Evolutionary conservation across 2,113 vertebrate genomes (phyloP), one percentile per base, ranked within the genome.

Genomic region (Siniperca chuatsi): DNA sequence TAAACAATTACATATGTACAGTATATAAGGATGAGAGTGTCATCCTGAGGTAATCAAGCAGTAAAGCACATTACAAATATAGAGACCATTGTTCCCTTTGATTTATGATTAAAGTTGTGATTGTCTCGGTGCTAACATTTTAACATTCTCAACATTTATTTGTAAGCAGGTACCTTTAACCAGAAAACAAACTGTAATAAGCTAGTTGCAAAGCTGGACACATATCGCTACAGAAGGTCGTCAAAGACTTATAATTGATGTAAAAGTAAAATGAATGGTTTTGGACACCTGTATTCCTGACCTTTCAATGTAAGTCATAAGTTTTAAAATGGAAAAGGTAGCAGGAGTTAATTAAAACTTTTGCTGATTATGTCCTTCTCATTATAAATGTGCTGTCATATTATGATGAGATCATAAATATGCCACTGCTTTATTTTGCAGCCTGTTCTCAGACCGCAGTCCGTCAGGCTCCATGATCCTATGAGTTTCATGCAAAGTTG

Each of bases 1-100:
- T 42, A 46, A 46, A 54, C 50, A 35, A 42, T 35, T 21, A 57
- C 12, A 76, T 33, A 61, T 29, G 4, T 42, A 44, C 7, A 44
- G 10, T 13, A 46, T 25, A 44, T 16, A 61, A 21, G 16, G 29
- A 50, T 46, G 20, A 37, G 4, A 29, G 23, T 29, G 16, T 58
- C 54, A 52, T 79, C 70, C 54, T 88, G 82, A 92, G 77, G 73
- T 85, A 61, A 81, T 79, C 3, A 76, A 67, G 9, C 77, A 58
- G n/a, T 44, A n/a, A 79, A 72, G 42, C 37, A 52, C 54, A n/a
- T 54, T 44, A 65, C 21, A 69, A 44, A 71, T 35, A 78, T 35
- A 73, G 2, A 73, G 33, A 57, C 12, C 4, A 37, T 58, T 68
- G 35, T 75, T 76, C 44, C 29, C 7, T 60, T 57, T 71, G 0